These are phyloP conservation scores for Megastigmus dorsalis DNA, from an alignment of 2,888 invertebrate genomes.

Conservation along the genomic window DNA sequence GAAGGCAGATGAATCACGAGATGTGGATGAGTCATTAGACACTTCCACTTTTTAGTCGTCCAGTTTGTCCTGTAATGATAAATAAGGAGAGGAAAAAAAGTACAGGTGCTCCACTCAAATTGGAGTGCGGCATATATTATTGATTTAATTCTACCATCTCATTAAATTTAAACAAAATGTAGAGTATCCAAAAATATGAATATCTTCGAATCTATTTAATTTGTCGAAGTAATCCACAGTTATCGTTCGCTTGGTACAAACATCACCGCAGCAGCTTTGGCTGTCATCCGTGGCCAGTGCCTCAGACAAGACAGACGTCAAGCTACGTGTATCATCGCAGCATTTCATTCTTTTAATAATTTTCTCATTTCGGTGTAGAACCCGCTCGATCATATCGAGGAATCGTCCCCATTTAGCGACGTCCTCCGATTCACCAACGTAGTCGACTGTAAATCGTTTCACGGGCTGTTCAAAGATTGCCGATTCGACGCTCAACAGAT, in stretches of 20 bases:
- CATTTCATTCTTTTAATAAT: too few relatives aligned
- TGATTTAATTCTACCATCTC: constrained; percentile 55
- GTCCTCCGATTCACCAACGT: constrained; percentile 55
- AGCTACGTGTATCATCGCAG: too few relatives aligned
- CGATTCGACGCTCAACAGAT: not conserved
- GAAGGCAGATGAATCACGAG: constrained; percentile 58
- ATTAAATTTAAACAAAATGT: constrained; percentile 55
- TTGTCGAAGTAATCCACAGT: constrained; percentile 54
- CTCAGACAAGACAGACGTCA: too few relatives aligned
- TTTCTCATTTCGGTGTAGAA: constrained; percentile 35
- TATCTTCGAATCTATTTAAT: constrained; percentile 53
- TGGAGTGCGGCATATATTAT: not conserved
- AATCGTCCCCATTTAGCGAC: constrained; percentile 59
- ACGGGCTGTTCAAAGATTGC: not conserved
- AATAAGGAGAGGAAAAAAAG: too few relatives aligned
- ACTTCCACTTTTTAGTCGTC: constrained; percentile 56
- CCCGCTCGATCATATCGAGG: constrained; percentile 51
- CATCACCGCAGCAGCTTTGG: constrained; percentile 13
- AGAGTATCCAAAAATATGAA: constrained; percentile 53
- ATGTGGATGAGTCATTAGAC: constrained; percentile 50
- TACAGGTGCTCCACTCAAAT: not conserved
- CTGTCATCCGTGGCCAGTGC: too few relatives aligned
- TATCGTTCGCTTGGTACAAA: constrained; percentile 10
- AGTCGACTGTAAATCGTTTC: constrained; percentile 50
- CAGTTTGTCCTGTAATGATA: constrained; percentile 54